These are phyloP conservation scores for Enteromius afrohamiltoni DNA, from an alignment of 2,797 vertebrate species.

Conservation along the genomic window DNA sequence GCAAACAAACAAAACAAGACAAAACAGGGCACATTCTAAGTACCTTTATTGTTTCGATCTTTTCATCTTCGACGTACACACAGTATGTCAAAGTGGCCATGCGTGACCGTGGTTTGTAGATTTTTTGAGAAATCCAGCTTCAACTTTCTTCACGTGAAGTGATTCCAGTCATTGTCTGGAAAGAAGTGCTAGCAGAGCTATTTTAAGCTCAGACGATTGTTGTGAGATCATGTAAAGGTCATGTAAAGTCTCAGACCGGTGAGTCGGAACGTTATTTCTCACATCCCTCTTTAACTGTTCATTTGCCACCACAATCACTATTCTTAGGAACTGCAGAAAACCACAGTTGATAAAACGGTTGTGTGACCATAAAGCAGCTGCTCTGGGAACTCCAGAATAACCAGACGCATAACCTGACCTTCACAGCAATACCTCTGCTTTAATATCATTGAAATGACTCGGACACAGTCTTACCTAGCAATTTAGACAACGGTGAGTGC, in stretches of 20 bases:
- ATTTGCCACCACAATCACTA: not conserved
- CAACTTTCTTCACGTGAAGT: too few relatives aligned
- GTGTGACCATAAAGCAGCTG: constrained; percentile 26
- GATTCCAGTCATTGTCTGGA: not conserved
- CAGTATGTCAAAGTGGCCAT: not conserved
- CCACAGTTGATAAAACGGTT: constrained; percentile 1
- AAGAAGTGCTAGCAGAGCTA: not conserved
- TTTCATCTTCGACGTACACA: not conserved
- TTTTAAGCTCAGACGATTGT: not conserved
- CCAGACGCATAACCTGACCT: constrained; percentile 24
- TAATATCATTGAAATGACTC: not conserved
- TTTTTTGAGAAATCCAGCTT: too few relatives aligned
- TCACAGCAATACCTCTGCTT: not conserved
- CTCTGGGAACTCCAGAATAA: not conserved
- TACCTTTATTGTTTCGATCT: too few relatives aligned
- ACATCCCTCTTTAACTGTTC: not conserved
- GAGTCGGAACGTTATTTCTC: not conserved
- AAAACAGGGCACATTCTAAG: too few relatives aligned
- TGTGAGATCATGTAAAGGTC: not conserved
- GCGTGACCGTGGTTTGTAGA: not conserved
- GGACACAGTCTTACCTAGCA: not conserved
- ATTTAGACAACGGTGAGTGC: not conserved
- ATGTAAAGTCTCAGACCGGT: not conserved
- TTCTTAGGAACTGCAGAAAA: constrained; percentile 21
- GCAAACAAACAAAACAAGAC: too few relatives aligned